Percentiles rank a stretch among this genome's conserved stretches.
Evolutionary conservation across 2,888 invertebrate species (phyloP).

Genomic region (Hybos culiciformis): DNA sequence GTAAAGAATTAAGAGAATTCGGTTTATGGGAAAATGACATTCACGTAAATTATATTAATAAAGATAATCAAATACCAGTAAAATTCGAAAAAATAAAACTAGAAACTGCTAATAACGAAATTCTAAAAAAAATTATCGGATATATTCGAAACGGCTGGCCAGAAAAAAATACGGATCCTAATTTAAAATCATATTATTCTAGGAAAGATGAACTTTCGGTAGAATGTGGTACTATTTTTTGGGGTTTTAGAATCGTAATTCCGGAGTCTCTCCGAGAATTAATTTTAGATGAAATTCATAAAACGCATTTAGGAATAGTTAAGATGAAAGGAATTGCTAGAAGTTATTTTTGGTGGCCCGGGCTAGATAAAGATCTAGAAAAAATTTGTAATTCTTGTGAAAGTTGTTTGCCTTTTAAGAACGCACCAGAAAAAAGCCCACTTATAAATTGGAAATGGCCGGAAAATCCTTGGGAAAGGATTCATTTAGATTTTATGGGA

Average conservation of each 20-base stretch:
- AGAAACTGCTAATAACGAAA: conserved; percentile 1
- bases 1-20: neutral
- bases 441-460: conserved; percentile 12
- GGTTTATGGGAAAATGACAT: conserved; percentile 1
- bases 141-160: conserved; percentile 5
- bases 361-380: conserved; percentile 15
- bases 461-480: conserved; percentile 14
- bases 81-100: conserved; percentile 2
- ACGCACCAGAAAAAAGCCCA: conserved; percentile 4
- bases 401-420: conserved; percentile 5
- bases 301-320: conserved; percentile 9
- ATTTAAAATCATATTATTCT: conserved; percentile 2
- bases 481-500: conserved; percentile 11
- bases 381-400: conserved; percentile 12
- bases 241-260: conserved; percentile 9
- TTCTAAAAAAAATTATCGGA: neutral
- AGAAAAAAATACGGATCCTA: neutral
- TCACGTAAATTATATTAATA: conserved; percentile 4
- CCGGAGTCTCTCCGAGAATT: conserved; percentile 5
- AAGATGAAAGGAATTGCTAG: conserved; percentile 12
- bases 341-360: conserved; percentile 16
- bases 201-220: conserved; percentile 5
- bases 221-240: conserved; percentile 6
- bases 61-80: neutral
- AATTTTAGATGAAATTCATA: conserved; percentile 10